phyloP scores from a whole-genome alignment of 2,888 invertebrate genomes.

The Holacanthella duospinosa region DNA sequence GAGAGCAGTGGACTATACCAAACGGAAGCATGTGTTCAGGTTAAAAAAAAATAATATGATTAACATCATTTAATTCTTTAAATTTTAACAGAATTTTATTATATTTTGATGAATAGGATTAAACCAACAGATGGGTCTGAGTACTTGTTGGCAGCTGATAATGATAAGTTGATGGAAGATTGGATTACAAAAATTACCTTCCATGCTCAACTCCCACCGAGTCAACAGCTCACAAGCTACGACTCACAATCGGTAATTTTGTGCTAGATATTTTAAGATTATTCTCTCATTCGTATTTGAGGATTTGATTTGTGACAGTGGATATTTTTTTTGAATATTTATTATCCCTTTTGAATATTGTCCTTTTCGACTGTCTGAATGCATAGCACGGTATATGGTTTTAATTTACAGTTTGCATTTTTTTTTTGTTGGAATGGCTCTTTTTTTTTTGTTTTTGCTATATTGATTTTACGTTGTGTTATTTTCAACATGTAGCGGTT shows the following conservation, averaged over 20 bases:
- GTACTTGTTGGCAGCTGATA: conserved; percentile 72
- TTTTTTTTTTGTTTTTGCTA: neutral
- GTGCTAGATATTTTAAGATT: neutral
- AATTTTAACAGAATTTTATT: no score
- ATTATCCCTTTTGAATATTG: no score
- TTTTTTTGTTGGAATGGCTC: conserved; percentile 6
- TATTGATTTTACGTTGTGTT: neutral
- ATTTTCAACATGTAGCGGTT: neutral
- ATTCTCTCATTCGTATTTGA: neutral
- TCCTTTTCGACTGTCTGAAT: no score
- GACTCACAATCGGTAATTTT: conserved; percentile 53
- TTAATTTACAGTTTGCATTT: conserved; percentile 5
- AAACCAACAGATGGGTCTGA: conserved; percentile 82
- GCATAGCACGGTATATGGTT: no score
- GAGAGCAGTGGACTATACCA: conserved; percentile 85
- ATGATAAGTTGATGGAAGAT: conserved; percentile 64
- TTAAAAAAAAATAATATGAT: no score
- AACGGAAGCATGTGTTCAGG: conserved; percentile 80
- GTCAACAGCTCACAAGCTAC: conserved; percentile 74
- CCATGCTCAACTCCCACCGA: conserved; percentile 81
- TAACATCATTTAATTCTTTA: no score
- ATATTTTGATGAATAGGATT: no score
- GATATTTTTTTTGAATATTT: neutral
- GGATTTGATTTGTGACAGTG: no score
- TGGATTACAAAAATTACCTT: conserved; percentile 89